These are phyloP conservation scores for Simalia tracyae DNA, from an alignment of 2,797 vertebrate species.

Conservation along the genomic window DNA sequence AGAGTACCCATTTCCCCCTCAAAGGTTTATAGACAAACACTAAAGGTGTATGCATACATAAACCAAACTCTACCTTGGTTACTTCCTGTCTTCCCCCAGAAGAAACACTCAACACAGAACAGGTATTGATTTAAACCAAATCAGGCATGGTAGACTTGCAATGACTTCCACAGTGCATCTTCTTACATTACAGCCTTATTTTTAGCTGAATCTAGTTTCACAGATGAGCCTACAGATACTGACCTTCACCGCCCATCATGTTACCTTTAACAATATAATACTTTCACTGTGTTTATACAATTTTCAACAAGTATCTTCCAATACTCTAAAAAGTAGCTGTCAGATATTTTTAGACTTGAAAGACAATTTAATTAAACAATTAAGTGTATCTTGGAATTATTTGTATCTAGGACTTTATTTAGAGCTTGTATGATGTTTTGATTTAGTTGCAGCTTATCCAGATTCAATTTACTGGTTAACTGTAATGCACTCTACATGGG, in stretches of 20 bases:
- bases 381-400: too few species aligned
- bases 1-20: too few species aligned
- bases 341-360: not conserved
- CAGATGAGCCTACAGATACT: not conserved
- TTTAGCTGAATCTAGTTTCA: not conserved
- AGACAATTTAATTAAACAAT: not conserved
- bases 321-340: not conserved
- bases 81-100: not conserved
- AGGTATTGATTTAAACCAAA: not conserved
- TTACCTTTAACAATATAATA: not conserved
- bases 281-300: not conserved
- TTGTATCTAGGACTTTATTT: not conserved
- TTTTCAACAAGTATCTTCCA: not conserved
- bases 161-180: not conserved
- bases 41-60: not conserved
- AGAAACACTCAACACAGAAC: not conserved
- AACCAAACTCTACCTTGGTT: not conserved
- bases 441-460: not conserved
- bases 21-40: not conserved
- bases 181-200: not conserved
- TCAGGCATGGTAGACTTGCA: not conserved
- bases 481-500: not conserved
- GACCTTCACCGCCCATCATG: not conserved
- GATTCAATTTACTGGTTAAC: not conserved
- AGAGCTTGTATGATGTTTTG: fast-evolving